phyloP scores from a whole-genome alignment of 2,888 invertebrate genomes.

The Charanyca ferruginea region DNA sequence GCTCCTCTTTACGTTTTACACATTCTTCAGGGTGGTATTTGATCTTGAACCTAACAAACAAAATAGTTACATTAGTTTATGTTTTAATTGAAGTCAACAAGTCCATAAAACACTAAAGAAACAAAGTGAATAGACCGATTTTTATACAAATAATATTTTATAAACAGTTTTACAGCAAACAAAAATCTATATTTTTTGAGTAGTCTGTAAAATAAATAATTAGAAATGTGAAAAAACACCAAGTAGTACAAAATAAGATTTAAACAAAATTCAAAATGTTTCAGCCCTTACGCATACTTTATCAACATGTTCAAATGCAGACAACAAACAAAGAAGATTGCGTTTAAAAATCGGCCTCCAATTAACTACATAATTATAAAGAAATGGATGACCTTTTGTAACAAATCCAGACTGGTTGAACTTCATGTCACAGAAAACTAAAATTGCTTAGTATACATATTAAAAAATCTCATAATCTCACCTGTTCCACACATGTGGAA shows the following conservation, averaged over 20 bases:
- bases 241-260: slow-evolving; percentile 15
- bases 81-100: slow-evolving; percentile 14
- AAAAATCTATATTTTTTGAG: slow-evolving; percentile 19
- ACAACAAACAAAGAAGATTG: slow-evolving; percentile 29
- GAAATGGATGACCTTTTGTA: slow-evolving; percentile 68
- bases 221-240: slow-evolving; percentile 15
- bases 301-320: slow-evolving; percentile 27
- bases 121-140: slow-evolving; percentile 44
- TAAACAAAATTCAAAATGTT: slow-evolving; percentile 9
- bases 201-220: slow-evolving; percentile 28
- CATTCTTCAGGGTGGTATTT: slow-evolving; percentile 99
- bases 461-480: slow-evolving; percentile 90
- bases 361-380: slow-evolving; percentile 58
- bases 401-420: slow-evolving; percentile 67
- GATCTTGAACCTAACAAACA: slow-evolving; percentile 97
- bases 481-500: slow-evolving; percentile 90
- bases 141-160: slow-evolving; percentile 41
- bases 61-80: slow-evolving; percentile 37
- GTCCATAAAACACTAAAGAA: slow-evolving; percentile 51
- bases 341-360: slow-evolving; percentile 63
- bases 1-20: slow-evolving; percentile 96
- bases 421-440: slow-evolving; percentile 78
- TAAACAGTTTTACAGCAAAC: slow-evolving; percentile 14
- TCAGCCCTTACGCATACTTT: slow-evolving; percentile 10
- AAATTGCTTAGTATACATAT: slow-evolving; percentile 82